Evolutionary conservation across 2,113 vertebrate species (phyloP).

Genomic region (Corythornis vintsioides): DNA sequence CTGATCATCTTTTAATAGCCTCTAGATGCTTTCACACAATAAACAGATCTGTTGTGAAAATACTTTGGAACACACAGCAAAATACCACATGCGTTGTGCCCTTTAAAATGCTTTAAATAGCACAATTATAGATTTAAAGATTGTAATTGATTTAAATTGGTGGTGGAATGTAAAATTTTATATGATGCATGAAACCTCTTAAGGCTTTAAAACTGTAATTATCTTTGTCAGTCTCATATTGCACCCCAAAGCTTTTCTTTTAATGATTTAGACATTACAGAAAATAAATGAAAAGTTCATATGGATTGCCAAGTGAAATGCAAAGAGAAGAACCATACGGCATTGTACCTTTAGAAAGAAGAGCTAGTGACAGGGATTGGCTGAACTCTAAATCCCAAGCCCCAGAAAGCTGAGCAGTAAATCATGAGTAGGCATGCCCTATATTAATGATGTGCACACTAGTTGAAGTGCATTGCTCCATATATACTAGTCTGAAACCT

Average conservation of each 20-base stretch:
- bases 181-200: conserved; percentile 66
- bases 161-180: conserved; percentile 60
- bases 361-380: not conserved
- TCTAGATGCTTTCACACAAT: conserved; percentile 51
- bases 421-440: not conserved
- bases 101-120: conserved; percentile 60
- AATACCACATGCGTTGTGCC: conserved; percentile 38
- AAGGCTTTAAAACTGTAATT: conserved; percentile 41
- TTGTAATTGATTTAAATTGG: conserved; percentile 69
- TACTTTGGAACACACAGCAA: conserved; percentile 8
- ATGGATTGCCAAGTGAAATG: not conserved
- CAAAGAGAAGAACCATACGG: not conserved
- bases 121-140: conserved; percentile 65
- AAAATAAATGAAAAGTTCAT: not conserved
- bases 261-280: not conserved
- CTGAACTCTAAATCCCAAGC: not conserved
- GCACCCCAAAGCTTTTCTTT: conserved; percentile 10
- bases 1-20: conserved; percentile 53
- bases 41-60: conserved; percentile 62
- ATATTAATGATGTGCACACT: fast-evolving
- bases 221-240: conserved; percentile 43
- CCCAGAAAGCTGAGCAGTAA: not conserved
- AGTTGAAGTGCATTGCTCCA: not conserved
- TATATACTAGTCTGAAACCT: not conserved
- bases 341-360: not conserved